Conservation (phyloP, 2,797 vertebrate species). For the Limosa lapponica region DNA sequence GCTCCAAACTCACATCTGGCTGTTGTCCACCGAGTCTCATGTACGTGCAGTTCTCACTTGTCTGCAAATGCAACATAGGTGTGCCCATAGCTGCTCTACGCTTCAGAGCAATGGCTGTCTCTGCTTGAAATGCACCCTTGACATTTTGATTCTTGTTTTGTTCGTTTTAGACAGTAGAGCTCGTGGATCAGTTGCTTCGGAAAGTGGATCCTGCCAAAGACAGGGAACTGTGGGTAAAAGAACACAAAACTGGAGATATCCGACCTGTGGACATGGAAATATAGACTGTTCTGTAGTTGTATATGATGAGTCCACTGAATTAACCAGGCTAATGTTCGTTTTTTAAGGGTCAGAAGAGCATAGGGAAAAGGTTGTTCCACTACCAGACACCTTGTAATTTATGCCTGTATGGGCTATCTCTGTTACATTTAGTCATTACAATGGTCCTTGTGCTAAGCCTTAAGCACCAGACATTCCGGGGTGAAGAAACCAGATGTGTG, state of each 20-base stretch:
- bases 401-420: constrained; percentile 56
- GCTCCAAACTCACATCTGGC: neutral
- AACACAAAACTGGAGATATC: constrained; percentile 94
- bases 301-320: constrained; percentile 30
- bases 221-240: constrained; percentile 95
- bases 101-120: neutral
- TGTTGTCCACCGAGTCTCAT: accelerated
- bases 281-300: constrained; percentile 71
- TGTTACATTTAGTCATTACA: constrained; percentile 65
- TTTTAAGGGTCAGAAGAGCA: constrained; percentile 29
- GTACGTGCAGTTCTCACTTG: neutral
- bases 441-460: constrained; percentile 70
- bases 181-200: constrained; percentile 95
- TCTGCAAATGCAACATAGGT: neutral
- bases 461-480: constrained; percentile 73
- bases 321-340: constrained; percentile 42
- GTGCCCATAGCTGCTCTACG: neutral
- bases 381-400: constrained; percentile 68
- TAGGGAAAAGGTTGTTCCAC: constrained; percentile 19
- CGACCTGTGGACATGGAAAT: constrained; percentile 95
- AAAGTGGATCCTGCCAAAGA: constrained; percentile 93
- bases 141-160: constrained; percentile 48
- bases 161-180: constrained; percentile 91
- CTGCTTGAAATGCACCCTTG: neutral
- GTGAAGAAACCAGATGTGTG: constrained; percentile 54